Base-by-base conservation (phyloP, 2,797 vertebrate species). In the Notamacropus eugenii region DNA sequence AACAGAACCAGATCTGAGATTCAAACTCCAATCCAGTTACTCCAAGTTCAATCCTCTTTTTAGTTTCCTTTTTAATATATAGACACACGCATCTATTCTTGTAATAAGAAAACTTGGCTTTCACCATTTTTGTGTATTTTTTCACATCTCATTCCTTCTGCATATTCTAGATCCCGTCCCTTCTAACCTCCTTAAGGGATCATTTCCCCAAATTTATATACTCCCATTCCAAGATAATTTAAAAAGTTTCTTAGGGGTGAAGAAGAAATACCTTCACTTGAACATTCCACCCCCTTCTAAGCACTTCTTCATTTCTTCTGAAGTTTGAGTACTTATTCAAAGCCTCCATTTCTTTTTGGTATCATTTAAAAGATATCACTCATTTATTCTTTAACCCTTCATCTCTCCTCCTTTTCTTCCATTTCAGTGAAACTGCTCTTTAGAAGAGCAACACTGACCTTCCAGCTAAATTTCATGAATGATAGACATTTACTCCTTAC, bases 401-500 rank as follows among this genome's bases (percentile, higher is more conserved):
- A 12, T 34, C 10, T 54, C 40, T 55, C n/a, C 62, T 90, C 90
- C n/a, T 1, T 27, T 52, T 92, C 59, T 40, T 93, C n/a, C 54
- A 94, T 55, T 91, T 29, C 52, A 46, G 50, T 12, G 90, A 90
- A 50, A 54, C 82, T 94, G 50, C n/a, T 50, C 16, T 57, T 24
- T 92, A 54, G 54, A 95, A 90, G 94, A 59, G 59, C 52, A 28
- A 59, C 57, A 87, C 28, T 56, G 91, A 92, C 31, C 59, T 56
- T 93, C 92, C 55, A 29, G 27, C 28, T 54, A 74, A 87, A 54
- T 74, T n/a, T 40, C n/a, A 40, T 91, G 57, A 55, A 91, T 91
- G 34, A 91, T 16, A 55, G 58, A 50, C 87, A 94, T 16, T 91
- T 94, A 91, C 19, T 55, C 14, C 1, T 57, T 8, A 50, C 92